A percentile compares a stretch with the other conserved stretches of the same genome.
Conservation (phyloP, 1,140 invertebrate genomes). For the Psilanteris sp. region DNA sequence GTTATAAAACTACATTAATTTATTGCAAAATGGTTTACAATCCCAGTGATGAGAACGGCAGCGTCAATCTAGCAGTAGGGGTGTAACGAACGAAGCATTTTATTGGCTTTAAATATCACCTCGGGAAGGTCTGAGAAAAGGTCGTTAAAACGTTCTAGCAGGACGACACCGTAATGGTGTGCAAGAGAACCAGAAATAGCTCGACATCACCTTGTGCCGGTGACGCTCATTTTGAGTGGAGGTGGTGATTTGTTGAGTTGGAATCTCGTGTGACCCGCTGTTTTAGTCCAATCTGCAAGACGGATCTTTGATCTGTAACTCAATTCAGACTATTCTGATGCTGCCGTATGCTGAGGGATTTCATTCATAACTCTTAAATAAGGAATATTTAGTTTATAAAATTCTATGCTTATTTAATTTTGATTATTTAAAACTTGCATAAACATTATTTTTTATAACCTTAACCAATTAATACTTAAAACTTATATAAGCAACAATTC, state of each 20-base stretch:
- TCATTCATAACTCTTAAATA: slow-evolving; percentile 11
- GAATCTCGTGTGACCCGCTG: slow-evolving; percentile 76
- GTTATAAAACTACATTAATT: no score
- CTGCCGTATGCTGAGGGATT: slow-evolving; percentile 75
- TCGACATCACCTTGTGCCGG: slow-evolving; percentile 67
- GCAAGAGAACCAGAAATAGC: slow-evolving; percentile 79
- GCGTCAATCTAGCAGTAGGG: slow-evolving; percentile 79
- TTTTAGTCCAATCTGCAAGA: slow-evolving; percentile 79
- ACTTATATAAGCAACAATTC: no score
- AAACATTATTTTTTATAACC: no score
- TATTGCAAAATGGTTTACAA: neutral
- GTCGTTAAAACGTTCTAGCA: slow-evolving; percentile 75
- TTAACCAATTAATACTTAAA: no score
- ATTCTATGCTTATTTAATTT: no score
- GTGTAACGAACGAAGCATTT: slow-evolving; percentile 71
- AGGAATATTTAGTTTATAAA: no score
- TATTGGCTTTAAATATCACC: slow-evolving; percentile 69
- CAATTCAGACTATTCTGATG: slow-evolving; percentile 80
- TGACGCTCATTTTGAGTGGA: slow-evolving; percentile 72
- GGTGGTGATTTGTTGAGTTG: slow-evolving; percentile 70
- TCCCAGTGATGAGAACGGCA: slow-evolving; percentile 78
- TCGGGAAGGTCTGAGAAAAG: slow-evolving; percentile 80
- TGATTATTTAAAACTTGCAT: no score
- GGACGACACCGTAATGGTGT: slow-evolving; percentile 73
- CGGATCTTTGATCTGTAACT: slow-evolving; percentile 70